phyloP scores from a whole-genome alignment of 2,113 vertebrate genomes.

The Hippolais icterina region DNA sequence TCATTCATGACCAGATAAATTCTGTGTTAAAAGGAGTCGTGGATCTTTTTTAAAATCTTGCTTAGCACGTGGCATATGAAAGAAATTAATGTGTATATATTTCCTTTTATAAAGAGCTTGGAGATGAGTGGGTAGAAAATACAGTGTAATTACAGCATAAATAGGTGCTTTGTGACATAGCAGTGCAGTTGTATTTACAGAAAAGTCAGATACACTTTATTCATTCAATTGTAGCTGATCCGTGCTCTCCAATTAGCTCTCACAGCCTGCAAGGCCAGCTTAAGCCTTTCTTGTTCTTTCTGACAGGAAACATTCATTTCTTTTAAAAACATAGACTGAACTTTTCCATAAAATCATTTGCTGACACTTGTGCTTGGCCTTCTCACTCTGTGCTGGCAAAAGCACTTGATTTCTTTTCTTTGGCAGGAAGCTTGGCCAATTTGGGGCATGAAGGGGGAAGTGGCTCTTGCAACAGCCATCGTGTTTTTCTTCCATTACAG shows the following conservation, averaged over 20 bases:
- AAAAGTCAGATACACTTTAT: not conserved
- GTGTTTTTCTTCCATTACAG: not conserved
- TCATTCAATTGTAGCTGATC: not conserved
- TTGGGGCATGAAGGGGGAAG: slow-evolving; percentile 25
- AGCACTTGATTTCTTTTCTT: slow-evolving; percentile 26
- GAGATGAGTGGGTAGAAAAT: not conserved
- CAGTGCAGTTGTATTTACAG: not conserved
- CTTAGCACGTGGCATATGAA: not conserved
- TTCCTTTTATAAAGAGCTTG: not conserved
- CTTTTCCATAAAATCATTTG: slow-evolving; percentile 37
- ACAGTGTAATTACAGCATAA: not conserved
- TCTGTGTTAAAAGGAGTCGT: not conserved
- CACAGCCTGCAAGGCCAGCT: not conserved
- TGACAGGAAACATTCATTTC: not conserved
- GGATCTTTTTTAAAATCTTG: not conserved
- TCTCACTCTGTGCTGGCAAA: not conserved
- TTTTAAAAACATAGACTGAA: not conserved
- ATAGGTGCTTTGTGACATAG: not conserved
- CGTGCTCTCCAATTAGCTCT: not conserved
- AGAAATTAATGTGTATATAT: not conserved
- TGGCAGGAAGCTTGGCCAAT: slow-evolving; percentile 18
- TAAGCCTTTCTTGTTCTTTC: not conserved
- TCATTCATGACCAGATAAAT: not conserved
- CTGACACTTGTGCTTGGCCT: slow-evolving; percentile 1
- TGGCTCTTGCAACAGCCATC: not conserved